Percentiles rank a stretch among this genome's conserved stretches.
phyloP scores from a whole-genome alignment of 37 sponge, comb jelly and placozoan genomes.

The Chondrilla cf. caribensis region DNA sequence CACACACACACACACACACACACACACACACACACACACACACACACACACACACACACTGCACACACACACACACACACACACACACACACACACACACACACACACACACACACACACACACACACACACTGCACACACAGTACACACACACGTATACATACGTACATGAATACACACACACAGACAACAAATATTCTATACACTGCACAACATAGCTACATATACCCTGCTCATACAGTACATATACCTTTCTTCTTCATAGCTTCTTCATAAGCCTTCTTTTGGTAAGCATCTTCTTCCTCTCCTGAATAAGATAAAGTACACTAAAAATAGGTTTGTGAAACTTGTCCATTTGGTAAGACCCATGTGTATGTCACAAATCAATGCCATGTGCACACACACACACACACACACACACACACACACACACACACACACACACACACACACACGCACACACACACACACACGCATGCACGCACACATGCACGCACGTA shows the following conservation, averaged over 20 bases:
- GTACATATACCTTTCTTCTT: conserved; percentile 35
- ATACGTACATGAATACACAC: not conserved
- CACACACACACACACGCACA: too few species aligned
- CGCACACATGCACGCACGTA: too few species aligned
- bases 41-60: not conserved
- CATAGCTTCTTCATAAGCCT: not conserved
- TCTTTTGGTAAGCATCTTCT: conserved; percentile 53
- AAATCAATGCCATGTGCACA: too few species aligned
- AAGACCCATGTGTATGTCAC: too few species aligned
- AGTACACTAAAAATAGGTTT: too few species aligned
- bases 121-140: not conserved
- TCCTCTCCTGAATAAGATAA: conserved; percentile 29
- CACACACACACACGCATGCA: too few species aligned
- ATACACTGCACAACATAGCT: too few species aligned
- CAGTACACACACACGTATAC: not conserved
- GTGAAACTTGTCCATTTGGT: too few species aligned
- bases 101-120: not conserved
- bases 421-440: too few species aligned
- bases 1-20: not conserved
- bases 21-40: not conserved
- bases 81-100: not conserved
- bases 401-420: too few species aligned
- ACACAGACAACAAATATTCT: not conserved
- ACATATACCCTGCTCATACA: too few species aligned
- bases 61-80: conserved; percentile 14